These are phyloP conservation scores for Epinotia brunnichana DNA, from an alignment of 2,888 invertebrate species.

Conservation along the genomic window DNA sequence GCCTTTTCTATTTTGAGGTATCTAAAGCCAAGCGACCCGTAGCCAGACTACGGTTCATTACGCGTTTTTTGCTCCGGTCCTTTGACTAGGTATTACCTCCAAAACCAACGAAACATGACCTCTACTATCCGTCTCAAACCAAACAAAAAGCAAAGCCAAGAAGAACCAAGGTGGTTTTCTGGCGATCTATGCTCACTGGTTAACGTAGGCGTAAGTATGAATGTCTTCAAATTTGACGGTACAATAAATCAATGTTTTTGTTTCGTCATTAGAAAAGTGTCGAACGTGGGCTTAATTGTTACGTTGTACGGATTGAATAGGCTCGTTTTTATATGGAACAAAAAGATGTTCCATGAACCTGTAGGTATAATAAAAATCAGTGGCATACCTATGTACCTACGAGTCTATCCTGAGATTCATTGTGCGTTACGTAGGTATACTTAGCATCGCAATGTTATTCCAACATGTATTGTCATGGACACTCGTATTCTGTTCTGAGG, in stretches of 20 bases:
- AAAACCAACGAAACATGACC: slow-evolving; percentile 19
- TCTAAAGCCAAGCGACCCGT: slow-evolving; percentile 41
- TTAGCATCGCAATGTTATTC: too few relatives aligned
- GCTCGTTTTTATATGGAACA: slow-evolving; percentile 7
- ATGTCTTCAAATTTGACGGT: slow-evolving; percentile 26
- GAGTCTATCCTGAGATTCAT: too few relatives aligned
- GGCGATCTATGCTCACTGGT: slow-evolving; percentile 17
- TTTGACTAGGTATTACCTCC: slow-evolving; percentile 24
- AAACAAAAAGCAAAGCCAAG: slow-evolving; percentile 9
- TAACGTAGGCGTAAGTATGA: slow-evolving; percentile 33
- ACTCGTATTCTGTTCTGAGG: too few relatives aligned
- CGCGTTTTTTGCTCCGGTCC: slow-evolving; percentile 37
- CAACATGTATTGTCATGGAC: too few relatives aligned
- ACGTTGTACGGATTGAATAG: slow-evolving; percentile 2
- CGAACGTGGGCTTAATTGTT: slow-evolving; percentile 26
- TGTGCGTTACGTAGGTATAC: too few relatives aligned
- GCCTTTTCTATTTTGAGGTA: slow-evolving; percentile 30
- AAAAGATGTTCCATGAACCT: not conserved
- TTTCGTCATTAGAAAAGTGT: slow-evolving; percentile 30
- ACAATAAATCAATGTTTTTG: slow-evolving; percentile 32
- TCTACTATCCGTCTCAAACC: not conserved
- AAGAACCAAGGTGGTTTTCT: not conserved
- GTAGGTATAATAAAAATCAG: too few relatives aligned
- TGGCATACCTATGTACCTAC: too few relatives aligned
- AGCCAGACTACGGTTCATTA: slow-evolving; percentile 35